Evolutionary conservation across 2,888 invertebrate genomes (phyloP), one percentile per base, ranked within the genome.

Genomic region (Acrobasis repandana): DNA sequence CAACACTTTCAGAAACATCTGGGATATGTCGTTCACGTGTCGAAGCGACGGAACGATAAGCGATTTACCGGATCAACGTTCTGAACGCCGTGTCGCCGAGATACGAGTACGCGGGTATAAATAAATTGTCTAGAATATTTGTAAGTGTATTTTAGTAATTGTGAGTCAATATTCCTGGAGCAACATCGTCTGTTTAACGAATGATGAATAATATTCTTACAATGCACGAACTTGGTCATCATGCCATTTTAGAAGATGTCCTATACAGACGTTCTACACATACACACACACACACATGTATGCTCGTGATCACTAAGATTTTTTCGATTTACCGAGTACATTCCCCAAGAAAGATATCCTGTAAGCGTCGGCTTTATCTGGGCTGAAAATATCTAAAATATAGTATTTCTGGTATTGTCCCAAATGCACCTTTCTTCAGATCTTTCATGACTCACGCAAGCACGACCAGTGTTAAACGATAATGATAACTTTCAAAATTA

Each of bases 1-100:
- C 74, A 79, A 79, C 78, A 77, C 74, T 79, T 74, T 70, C 70
- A 65, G 73, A 68, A 79, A 72, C 84, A 80, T 88, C 88, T 88
- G 88, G 80, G 62, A 75, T 77, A 68, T 77, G 80, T 87, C 82
- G 76, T 66, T 83, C 82, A 79, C 72, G 74, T 79, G 82, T 82
- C 80, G 80, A 82, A 76, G 76, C 74, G 73, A 80, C 76, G 75
- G 77, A 77, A 78, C 79, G 77, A 80, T 82, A 75, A 74, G 71
- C 70, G 79, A 78, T 80, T 83, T 82, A 76, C 67, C 71, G 78
- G 80, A 84, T 85, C 82, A 85, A 72, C 68, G 76, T 74, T 75
- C 69, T 74, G 74, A 70, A 72, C 70, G 71, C 70, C 66, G 71
- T 63, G 70, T 71, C 64, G 64, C 67, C 67, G 67, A 75, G 69